A percentile compares a stretch with the other conserved stretches of the same genome.
Conservation (phyloP, 1,140 invertebrate genomes). For the Araneus ventricosus region DNA sequence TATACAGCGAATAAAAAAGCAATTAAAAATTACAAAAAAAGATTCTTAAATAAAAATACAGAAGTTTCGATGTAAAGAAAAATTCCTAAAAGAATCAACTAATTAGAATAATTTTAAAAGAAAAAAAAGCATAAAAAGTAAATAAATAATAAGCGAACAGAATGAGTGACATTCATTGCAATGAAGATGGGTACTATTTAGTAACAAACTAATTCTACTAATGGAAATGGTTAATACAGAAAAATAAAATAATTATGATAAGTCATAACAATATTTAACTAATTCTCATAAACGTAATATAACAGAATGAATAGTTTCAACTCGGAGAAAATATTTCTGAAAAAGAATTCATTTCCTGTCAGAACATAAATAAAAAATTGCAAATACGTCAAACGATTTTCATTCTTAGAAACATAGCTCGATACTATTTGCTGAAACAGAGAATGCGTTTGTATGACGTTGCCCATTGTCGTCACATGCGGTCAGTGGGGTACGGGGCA, state of each 20-base stretch:
- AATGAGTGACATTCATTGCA: too few species aligned
- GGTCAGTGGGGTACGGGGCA: conserved; percentile 42
- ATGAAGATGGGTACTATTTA: too few species aligned
- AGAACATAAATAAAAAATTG: neutral
- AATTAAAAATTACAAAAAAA: too few species aligned
- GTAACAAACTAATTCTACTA: neutral
- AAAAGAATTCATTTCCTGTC: neutral
- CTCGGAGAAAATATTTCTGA: neutral
- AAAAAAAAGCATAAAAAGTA: too few species aligned
- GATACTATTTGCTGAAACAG: conserved; percentile 10
- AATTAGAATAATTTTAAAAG: too few species aligned
- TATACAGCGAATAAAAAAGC: too few species aligned
- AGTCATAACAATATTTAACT: neutral
- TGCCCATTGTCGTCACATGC: neutral
- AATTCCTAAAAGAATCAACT: too few species aligned
- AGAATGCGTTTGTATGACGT: neutral
- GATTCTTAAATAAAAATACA: too few species aligned
- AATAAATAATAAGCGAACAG: too few species aligned
- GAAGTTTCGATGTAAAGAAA: too few species aligned
- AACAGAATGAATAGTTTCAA: neutral
- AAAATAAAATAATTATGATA: neutral
- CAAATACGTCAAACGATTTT: neutral
- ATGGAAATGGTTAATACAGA: neutral
- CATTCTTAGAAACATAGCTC: neutral
- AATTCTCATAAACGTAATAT: neutral